Conservation (phyloP, 2,797 vertebrate genomes). For the Hydrocynus forskahlii region DNA sequence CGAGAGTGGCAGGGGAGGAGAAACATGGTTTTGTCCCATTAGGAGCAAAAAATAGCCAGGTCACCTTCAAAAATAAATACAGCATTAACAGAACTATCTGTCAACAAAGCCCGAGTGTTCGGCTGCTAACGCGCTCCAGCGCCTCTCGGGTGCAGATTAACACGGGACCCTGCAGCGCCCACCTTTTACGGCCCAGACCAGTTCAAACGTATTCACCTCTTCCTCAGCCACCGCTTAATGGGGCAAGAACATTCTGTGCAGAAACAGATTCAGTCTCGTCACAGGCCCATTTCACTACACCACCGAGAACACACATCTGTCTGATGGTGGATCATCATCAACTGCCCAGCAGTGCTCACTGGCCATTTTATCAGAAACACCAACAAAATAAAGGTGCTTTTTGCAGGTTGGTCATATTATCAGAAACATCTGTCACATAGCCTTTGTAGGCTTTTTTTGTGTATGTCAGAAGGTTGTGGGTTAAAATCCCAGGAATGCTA, state of each 20-base stretch:
- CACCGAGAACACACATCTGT: no score
- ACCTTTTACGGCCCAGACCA: conserved; percentile 9
- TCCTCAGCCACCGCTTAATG: not conserved
- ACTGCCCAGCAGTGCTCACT: no score
- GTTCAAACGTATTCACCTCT: conserved; percentile 14
- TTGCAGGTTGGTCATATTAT: no score
- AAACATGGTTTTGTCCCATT: conserved; percentile 25
- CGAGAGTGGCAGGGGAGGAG: not conserved
- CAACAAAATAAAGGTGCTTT: no score
- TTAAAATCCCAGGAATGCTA: no score
- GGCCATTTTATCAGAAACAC: no score
- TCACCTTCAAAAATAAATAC: conserved; percentile 31
- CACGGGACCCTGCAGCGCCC: not conserved
- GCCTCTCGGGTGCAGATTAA: conserved; percentile 8
- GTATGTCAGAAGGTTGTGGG: no score
- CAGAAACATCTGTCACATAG: no score
- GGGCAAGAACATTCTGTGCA: not conserved
- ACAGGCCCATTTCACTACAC: no score
- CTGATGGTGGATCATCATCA: no score
- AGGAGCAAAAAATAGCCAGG: conserved; percentile 18
- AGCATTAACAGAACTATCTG: not conserved
- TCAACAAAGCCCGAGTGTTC: no score
- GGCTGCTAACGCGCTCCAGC: not conserved
- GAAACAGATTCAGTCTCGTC: not conserved
- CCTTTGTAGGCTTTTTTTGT: no score